Base-by-base conservation (phyloP, 64 coral and sea anemone species). In the Stylophora pistillata region DNA sequence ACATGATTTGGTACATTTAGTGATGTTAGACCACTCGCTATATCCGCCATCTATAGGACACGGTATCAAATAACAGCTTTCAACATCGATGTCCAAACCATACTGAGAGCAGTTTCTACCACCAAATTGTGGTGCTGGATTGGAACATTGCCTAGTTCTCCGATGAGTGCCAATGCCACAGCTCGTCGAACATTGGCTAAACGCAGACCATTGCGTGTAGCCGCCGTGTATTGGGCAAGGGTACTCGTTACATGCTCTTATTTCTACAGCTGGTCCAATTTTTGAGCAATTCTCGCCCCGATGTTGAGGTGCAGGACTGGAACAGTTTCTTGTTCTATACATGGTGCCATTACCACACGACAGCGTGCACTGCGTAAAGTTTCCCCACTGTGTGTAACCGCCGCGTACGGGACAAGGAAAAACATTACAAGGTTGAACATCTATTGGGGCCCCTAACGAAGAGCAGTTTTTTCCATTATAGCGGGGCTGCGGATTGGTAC, bases 331-430 rank as follows among this genome's bases (percentile, higher is more conserved):
- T 15, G 57, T 91, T 61, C 59, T 86, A 29, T 15, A 68, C 33
- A 20, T 52, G 29, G 89, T 91, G 10, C 89, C 89, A 53, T 27
- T 91, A 5, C 82, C 82, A 86, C 82, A 91, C 12, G 82, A 86
- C n/a, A 56, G 17, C 10, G 68, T 78, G 55, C 89, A 91, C 7
- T 25, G 10, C 10, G 57, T 77, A 23, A 65, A 91, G 70, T 86
- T 91, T 28, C 89, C 78, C 94, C 94, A 95, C 9, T 0, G 6
- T 29, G 89, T 77, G 11, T 88, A 95, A 18, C 85, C 89, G 1
- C 94, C 94, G 71, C 91, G 84, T 23, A 94, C 54, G 21, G 93
- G 93, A 73, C 94, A 95, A 3, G 82, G 77, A 16, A 72, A 55
- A 12, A 73, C 71, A 61, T 95, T 95, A 41, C 94, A 95, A 21